These are phyloP conservation scores for Deroplatys truncata DNA, from an alignment of 2,888 invertebrate species.

Conservation along the genomic window DNA sequence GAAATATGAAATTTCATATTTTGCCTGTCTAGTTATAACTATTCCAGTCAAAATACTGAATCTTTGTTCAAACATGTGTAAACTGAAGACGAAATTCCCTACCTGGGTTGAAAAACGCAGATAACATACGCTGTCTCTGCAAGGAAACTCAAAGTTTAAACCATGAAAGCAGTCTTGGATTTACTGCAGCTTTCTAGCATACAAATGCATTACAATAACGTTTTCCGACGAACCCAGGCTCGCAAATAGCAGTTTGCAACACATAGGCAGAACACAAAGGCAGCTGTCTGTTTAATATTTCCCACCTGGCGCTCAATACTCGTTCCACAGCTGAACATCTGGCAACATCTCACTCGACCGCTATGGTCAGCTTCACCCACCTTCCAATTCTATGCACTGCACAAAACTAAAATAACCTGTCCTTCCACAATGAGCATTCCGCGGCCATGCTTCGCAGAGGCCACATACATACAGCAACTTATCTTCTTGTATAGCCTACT, in stretches of 20 bases:
- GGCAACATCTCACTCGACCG: background rate
- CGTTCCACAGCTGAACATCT: background rate
- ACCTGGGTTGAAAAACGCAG: too few relatives aligned
- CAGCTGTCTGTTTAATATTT: background rate
- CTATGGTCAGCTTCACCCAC: background rate
- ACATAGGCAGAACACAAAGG: background rate
- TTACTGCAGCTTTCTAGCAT: background rate
- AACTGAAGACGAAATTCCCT: too few relatives aligned
- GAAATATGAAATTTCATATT: too few relatives aligned
- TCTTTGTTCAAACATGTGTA: too few relatives aligned
- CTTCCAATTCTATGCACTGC: background rate
- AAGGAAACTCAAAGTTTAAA: too few relatives aligned
- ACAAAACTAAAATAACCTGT: background rate
- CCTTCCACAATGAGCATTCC: background rate
- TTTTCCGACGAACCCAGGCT: too few relatives aligned
- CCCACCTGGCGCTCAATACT: background rate
- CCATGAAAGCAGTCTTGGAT: too few relatives aligned
- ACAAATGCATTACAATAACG: background rate
- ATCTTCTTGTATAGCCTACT: too few relatives aligned
- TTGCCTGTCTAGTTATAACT: too few relatives aligned
- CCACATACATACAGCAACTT: background rate
- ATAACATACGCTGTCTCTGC: too few relatives aligned
- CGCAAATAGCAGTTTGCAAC: background rate
- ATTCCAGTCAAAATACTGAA: too few relatives aligned
- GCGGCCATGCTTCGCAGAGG: background rate